Percentiles rank a stretch among this genome's conserved stretches.
Evolutionary conservation across 2,888 invertebrate genomes (phyloP).

Genomic region (Trachelus tabidus): DNA sequence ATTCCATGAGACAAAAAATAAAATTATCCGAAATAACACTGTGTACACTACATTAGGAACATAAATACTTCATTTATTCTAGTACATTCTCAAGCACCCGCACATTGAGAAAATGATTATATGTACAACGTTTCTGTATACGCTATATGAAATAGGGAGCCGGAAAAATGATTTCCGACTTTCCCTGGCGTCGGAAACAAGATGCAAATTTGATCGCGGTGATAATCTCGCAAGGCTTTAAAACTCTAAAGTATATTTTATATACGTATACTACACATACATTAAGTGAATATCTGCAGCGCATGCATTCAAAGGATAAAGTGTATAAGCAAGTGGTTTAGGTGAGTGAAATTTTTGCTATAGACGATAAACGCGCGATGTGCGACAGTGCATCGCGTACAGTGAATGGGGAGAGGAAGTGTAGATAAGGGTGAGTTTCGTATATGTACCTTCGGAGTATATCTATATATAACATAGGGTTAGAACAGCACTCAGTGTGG

Average conservation of each 20-base stretch:
- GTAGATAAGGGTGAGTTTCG: neutral
- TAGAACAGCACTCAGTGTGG: conserved; percentile 21
- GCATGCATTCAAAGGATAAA: neutral
- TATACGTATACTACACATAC: neutral
- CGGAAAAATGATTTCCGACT: neutral
- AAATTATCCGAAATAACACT: neutral
- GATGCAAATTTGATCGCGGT: neutral
- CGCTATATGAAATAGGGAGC: neutral
- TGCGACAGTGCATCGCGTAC: conserved; percentile 17
- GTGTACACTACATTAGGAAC: neutral
- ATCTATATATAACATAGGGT: neutral
- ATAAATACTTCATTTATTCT: neutral
- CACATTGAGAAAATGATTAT: neutral
- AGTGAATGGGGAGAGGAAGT: neutral
- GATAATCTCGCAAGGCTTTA: neutral
- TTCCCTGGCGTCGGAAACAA: neutral
- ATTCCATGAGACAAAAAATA: neutral
- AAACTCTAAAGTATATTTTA: neutral
- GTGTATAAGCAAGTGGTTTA: neutral
- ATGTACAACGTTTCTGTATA: neutral
- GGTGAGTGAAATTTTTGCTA: conserved; percentile 21
- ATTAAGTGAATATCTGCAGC: neutral
- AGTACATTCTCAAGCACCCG: neutral
- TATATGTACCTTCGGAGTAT: neutral
- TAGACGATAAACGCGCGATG: conserved; percentile 14